Percentiles rank a stretch among this genome's conserved stretches.
phyloP scores from a whole-genome alignment of 2,113 vertebrate species.

The Gracilinanus agilis region DNA sequence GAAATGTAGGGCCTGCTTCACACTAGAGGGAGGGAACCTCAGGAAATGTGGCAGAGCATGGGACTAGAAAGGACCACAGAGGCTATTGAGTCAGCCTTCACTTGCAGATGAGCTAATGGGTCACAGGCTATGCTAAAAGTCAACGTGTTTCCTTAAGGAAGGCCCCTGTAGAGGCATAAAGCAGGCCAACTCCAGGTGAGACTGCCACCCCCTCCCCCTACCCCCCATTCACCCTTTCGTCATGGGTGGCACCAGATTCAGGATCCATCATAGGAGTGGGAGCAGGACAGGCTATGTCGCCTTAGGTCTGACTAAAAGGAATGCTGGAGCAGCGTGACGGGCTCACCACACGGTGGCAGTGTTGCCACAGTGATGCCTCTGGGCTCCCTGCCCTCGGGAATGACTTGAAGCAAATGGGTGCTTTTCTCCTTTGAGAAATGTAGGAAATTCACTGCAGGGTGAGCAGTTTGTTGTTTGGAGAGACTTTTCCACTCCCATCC shows the following conservation, averaged over 20 bases:
- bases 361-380: not conserved
- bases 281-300: too few species aligned
- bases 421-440: not conserved
- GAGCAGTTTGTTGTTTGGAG: not conserved
- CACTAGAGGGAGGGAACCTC: not conserved
- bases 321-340: not conserved
- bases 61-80: not conserved
- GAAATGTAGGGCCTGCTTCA: not conserved
- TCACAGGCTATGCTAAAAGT: not conserved
- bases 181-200: too few species aligned
- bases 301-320: not conserved
- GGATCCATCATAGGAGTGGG: too few species aligned
- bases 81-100: not conserved
- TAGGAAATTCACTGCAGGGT: not conserved
- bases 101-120: not conserved
- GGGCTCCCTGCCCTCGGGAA: not conserved
- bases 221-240: too few species aligned
- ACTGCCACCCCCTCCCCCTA: too few species aligned
- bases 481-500: not conserved
- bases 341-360: not conserved
- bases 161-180: not conserved
- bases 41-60: not conserved
- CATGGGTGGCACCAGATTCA: too few species aligned
- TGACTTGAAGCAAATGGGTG: not conserved
- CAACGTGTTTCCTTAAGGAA: not conserved